phyloP scores from a whole-genome alignment of 2,113 vertebrate genomes.

The Ictalurus punctatus region DNA sequence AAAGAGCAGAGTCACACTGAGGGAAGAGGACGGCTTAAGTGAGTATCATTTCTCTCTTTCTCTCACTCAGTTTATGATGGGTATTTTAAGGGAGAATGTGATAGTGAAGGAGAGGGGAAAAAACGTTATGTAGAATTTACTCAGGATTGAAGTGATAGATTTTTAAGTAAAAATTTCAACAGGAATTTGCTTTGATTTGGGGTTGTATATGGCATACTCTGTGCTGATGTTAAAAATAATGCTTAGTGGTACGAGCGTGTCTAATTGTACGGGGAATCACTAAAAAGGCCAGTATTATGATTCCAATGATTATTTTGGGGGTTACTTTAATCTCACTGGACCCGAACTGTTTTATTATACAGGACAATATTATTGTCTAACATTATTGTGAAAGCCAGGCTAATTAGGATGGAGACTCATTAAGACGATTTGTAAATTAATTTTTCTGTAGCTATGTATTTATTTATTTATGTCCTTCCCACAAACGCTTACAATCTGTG shows the following conservation, averaged over 20 bases:
- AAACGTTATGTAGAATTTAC: neutral
- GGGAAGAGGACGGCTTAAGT: constrained; percentile 82
- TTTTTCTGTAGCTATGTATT: neutral
- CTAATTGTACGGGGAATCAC: neutral
- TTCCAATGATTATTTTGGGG: neutral
- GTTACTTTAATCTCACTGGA: neutral
- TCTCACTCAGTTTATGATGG: neutral
- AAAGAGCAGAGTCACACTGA: constrained; percentile 58
- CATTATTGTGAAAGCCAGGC: neutral
- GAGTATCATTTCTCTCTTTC: constrained; percentile 60
- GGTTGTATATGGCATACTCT: neutral
- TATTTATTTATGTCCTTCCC: neutral
- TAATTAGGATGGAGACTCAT: neutral
- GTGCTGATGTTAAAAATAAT: neutral
- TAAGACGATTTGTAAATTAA: neutral
- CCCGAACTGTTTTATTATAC: neutral
- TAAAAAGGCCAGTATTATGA: neutral
- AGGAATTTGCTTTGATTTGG: neutral
- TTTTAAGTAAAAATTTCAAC: neutral
- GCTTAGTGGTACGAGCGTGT: neutral
- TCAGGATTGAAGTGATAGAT: neutral
- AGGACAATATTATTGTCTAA: no score
- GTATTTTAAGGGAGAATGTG: neutral
- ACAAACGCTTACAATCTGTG: neutral
- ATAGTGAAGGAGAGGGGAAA: no score